Conservation (phyloP, 2,888 invertebrate species). For the Meloe dianella region DNA sequence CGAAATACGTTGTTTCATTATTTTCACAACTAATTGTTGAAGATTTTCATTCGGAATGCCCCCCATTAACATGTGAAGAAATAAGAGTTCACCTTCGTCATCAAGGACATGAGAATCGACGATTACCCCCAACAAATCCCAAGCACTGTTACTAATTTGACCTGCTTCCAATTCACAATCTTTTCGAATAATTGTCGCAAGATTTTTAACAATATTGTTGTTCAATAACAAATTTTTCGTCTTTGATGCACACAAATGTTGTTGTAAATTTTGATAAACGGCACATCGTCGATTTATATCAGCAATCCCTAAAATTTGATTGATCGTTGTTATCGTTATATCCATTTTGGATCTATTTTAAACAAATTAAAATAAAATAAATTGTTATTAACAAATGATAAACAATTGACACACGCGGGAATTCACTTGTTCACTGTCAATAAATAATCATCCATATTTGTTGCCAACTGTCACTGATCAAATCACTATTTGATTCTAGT, state of each 20-base stretch:
- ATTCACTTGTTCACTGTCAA: not conserved
- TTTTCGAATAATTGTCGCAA: not conserved
- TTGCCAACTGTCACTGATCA: not conserved
- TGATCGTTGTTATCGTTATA: not conserved
- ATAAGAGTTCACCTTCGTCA: not conserved
- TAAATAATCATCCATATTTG: not conserved
- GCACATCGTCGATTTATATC: not conserved
- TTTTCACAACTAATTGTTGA: not conserved
- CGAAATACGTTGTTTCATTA: not conserved
- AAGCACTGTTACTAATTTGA: not conserved
- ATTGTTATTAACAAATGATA: not conserved
- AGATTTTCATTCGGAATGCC: not conserved
- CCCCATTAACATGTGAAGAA: not conserved
- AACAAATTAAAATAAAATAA: not conserved
- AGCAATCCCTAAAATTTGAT: not conserved
- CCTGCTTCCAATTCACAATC: not conserved
- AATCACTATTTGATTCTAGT: too few species aligned
- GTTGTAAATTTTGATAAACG: not conserved
- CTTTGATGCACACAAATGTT: not conserved
- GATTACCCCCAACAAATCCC: not conserved
- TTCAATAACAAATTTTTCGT: not conserved
- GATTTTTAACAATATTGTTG: not conserved
- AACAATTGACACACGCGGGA: not conserved
- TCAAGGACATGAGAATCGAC: not conserved
- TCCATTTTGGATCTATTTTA: not conserved